Percentiles rank a stretch among this genome's conserved stretches.
Evolutionary conservation across 2,797 vertebrate genomes (phyloP).

Genomic region (Chromis chromis): DNA sequence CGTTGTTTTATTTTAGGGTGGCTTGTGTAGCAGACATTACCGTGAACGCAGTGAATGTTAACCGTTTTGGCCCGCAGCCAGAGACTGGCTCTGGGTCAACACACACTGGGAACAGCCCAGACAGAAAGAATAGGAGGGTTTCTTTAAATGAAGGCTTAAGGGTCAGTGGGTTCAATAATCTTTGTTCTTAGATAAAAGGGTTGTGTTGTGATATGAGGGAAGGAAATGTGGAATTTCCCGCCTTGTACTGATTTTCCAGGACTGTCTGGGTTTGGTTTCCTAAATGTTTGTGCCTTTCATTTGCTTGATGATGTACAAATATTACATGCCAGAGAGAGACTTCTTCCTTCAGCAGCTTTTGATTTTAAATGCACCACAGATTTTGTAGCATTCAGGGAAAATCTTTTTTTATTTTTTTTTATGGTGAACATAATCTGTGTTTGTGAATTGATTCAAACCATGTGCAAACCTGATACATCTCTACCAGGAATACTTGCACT

Average conservation of each 20-base stretch:
- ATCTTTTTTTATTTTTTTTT: neutral
- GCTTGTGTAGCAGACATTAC: constrained; percentile 62
- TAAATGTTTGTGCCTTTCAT: constrained; percentile 34
- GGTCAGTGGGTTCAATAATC: constrained; percentile 57
- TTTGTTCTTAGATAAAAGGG: constrained; percentile 59
- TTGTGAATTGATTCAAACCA: neutral
- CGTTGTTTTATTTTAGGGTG: constrained; percentile 72
- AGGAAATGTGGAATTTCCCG: constrained; percentile 44
- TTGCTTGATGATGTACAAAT: constrained; percentile 30
- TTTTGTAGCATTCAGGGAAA: constrained; percentile 20
- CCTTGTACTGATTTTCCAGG: constrained; percentile 49
- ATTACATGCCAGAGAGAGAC: constrained; percentile 18
- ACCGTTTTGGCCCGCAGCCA: constrained; percentile 35
- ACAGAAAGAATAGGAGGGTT: constrained; percentile 18
- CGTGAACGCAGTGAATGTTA: constrained; percentile 48
- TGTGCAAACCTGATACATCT: neutral
- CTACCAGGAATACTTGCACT: constrained; percentile 25
- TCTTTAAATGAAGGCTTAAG: constrained; percentile 24
- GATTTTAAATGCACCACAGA: constrained; percentile 9
- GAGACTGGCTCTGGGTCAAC: constrained; percentile 53
- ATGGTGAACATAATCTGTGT: too few species aligned
- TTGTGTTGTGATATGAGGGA: constrained; percentile 51
- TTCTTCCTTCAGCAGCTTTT: constrained; percentile 13
- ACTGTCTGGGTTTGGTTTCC: constrained; percentile 69
- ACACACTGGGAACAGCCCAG: neutral